Base-by-base conservation (phyloP, 2,797 vertebrate species). In the Bradypodion ventrale region DNA sequence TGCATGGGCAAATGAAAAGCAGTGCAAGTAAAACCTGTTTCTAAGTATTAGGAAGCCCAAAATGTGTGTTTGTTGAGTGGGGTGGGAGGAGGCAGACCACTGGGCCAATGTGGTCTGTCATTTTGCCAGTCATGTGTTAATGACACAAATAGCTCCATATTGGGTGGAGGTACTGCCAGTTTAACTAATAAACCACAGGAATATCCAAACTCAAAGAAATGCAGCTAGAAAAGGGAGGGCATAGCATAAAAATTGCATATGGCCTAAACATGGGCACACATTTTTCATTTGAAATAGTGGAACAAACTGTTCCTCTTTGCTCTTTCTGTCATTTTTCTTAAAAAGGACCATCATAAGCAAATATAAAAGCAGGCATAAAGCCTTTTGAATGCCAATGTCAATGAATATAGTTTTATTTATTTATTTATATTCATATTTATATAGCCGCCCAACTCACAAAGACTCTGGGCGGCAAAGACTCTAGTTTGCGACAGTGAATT, bases 11-110 rank as follows among this genome's bases (percentile, higher is more conserved):
- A 6, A 73, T 7, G 13, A 27, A 35, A 27, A 69, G 32, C 10
- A 52, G n/a, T 6, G 1, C 9, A 65, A 52, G n/a, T 40, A 27
- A 37, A 88, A 37, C 29, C 42, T 82, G 81, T 80, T 0, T 0
- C n/a, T 60, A 87, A 91, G 44, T 23, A 70, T 35, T 56, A 75
- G 27, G 52, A 62, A 46, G 27, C n/a, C 46, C 72, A 74, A 46
- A 70, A 37, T 10, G 23, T 23, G 23, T 56, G 52, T 56, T 56
- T 21, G 35, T 35, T 19, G 37, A 9, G 21, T 23, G 16, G 25
- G 37, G 21, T 12, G 4, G 27, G 29, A 32, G 46, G 29, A 35
- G 49, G 49, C 49, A 52, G 49, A 52, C 49, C 9, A 52, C 49
- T 52, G 49, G 49, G 49, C 49, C 15, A 9, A 23, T 29, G 75